Evolutionary conservation across 2,113 vertebrate species (phyloP), one percentile per base, ranked within the genome.

Genomic region (Sporophila hypoxantha): DNA sequence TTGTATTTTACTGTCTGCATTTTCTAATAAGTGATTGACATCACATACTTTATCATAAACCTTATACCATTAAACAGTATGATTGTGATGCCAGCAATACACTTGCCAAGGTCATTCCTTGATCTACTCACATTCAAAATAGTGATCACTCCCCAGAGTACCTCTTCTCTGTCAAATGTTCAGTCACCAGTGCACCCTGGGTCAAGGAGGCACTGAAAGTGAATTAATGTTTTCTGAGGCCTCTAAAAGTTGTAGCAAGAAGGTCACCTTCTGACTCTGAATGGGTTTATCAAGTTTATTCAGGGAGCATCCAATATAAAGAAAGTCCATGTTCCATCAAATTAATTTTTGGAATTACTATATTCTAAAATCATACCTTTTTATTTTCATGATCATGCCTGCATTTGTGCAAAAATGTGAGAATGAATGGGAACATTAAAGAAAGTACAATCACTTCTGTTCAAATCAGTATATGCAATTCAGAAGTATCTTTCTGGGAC

Each of bases 401-500:
- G 42, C 87, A 75, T 85, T 95, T 93, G 80, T 83, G 55, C 25
- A 71, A 81, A 91, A 93, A 81, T 88, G 50, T 84, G 68, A 75
- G 71, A 74, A 88, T 84, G 89, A 95, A 94, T 88, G 23, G 70
- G 80, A 89, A 50, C 66, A 53, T 78, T 89, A 83, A 60, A 60
- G 61, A 46, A 89, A 75, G 82, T 47, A 85, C 73, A 93, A 83
- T 90, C 66, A 66, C 14, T 66, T 67, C 76, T 9, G 29, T 78
- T 95, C 73, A 91, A 94, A 91, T 93, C 92, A 86, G 69, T 71
- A 65, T 12, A 70, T 26, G 73, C 29, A 55, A 93, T 93, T 87
- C 89, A 93, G 85, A 94, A 88, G 76, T 85, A 76, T 86, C 88
- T 86, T 78, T 92, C 85, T 76, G 46, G 74, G 77, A 93, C 74